These are phyloP conservation scores for Rattus rattus DNA, from an alignment of 2,113 vertebrate species.

Conservation along the genomic window DNA sequence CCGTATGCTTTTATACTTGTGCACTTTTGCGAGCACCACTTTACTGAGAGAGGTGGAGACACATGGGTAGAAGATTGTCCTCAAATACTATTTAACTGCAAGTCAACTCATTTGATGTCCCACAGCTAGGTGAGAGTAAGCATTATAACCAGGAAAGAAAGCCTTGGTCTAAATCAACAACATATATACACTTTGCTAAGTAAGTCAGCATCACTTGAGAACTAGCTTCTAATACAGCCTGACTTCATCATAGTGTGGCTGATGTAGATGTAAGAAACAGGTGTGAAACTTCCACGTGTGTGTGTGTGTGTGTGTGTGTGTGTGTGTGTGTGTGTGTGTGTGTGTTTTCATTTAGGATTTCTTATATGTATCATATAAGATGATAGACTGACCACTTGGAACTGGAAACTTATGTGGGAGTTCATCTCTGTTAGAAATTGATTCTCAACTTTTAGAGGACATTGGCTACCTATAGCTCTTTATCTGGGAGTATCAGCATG, in stretches of 20 bases:
- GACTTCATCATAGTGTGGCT: neutral
- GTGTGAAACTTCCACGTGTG: neutral
- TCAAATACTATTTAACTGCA: neutral
- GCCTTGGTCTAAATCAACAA: neutral
- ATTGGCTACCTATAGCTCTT: no score
- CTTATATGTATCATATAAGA: neutral
- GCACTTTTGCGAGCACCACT: neutral
- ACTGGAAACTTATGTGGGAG: neutral
- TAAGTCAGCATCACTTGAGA: neutral
- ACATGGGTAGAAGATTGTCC: fast-evolving
- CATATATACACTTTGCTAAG: neutral
- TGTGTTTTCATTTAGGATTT: neutral
- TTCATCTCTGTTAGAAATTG: neutral
- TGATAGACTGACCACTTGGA: neutral
- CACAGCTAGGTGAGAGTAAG: neutral
- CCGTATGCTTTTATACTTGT: neutral
- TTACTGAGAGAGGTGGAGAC: neutral
- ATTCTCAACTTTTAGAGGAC: neutral
- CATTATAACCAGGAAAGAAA: neutral
- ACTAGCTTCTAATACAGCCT: neutral
- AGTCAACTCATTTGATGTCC: neutral
- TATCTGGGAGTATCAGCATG: neutral
- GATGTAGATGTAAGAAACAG: neutral
- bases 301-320: neutral
- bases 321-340: neutral